A percentile compares a stretch with the other conserved stretches of the same genome.
phyloP scores from a whole-genome alignment of 2,113 vertebrate species.

The Hydrolagus affinis region DNA sequence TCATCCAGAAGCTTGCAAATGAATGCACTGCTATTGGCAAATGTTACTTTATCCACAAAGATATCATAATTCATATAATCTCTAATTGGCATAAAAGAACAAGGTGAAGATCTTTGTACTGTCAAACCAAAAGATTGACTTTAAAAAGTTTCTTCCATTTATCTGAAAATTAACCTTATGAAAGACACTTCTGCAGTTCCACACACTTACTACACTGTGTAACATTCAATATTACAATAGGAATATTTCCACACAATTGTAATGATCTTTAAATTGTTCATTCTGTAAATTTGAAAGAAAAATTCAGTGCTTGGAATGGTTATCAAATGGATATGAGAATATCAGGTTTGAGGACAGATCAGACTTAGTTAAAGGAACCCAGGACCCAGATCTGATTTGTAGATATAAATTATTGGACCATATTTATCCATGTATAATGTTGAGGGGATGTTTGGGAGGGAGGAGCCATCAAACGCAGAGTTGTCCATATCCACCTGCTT shows the following conservation, averaged over 20 bases:
- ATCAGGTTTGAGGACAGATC: not conserved
- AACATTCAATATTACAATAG: not conserved
- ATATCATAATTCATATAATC: conserved; percentile 28
- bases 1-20: conserved; percentile 8
- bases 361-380: not conserved
- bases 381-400: not conserved
- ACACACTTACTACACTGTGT: no score
- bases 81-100: conserved; percentile 19
- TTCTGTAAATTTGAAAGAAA: not conserved
- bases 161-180: not conserved
- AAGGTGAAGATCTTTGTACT: conserved; percentile 25
- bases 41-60: not conserved
- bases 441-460: no score
- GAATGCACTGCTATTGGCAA: conserved; percentile 25
- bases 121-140: conserved; percentile 15
- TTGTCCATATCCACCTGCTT: no score
- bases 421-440: no score
- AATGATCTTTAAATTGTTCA: not conserved
- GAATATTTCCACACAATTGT: not conserved
- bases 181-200: not conserved
- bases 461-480: no score
- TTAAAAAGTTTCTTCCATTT: conserved; percentile 10
- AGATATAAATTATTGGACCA: no score
- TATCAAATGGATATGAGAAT: not conserved
- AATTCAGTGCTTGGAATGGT: conserved; percentile 17